Evolutionary conservation across 2,888 invertebrate species (phyloP), one percentile per base, ranked within the genome.

Genomic region (Lasioglossum zephyrum): DNA sequence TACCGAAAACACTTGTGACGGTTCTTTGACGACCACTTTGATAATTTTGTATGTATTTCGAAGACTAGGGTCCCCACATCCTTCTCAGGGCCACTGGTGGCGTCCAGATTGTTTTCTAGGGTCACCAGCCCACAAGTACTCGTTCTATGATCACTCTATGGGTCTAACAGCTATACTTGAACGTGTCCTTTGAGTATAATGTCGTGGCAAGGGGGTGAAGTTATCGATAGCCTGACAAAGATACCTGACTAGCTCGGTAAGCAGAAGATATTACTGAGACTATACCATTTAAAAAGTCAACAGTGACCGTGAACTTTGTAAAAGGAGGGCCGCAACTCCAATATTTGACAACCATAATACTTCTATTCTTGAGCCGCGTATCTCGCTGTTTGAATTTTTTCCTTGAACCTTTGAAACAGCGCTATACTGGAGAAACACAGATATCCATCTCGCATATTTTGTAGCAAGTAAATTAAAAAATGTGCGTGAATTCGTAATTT

Each of bases 311-410:
- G 69, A 69, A 69, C 69, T 69, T 69, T 69, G 69, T 69, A 11
- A 39, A 69, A 36, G 69, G 39, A 69, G 69, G 39, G 69, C 69
- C 39, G 39, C 69, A 69, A 39, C 39, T 69, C 69, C 39, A 69
- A 69, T 69, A 69, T 69, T 69, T 69, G 69, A 39, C 69, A 69
- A 69, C 69, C 69, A 69, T 69, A 69, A 69, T 69, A 69, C 69
- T 69, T 69, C 69, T 39, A 69, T 69, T 69, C 39, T 69, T 9
- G 39, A 36, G 22, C 9, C 69, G 69, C 69, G 22, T 69, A 39
- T 69, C 69, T 9, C 69, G 39, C 22, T 69, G 63, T 69, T 69
- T 69, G 22, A 69, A 4, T 18, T 39, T 69, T 39, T 69, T 69
- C 39, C 39, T 39, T 1, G 69, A 39, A 39, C 36, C 63, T 69